These are phyloP conservation scores for Emydura subglobosa DNA, from an alignment of 2,113 vertebrate species.

Conservation along the genomic window DNA sequence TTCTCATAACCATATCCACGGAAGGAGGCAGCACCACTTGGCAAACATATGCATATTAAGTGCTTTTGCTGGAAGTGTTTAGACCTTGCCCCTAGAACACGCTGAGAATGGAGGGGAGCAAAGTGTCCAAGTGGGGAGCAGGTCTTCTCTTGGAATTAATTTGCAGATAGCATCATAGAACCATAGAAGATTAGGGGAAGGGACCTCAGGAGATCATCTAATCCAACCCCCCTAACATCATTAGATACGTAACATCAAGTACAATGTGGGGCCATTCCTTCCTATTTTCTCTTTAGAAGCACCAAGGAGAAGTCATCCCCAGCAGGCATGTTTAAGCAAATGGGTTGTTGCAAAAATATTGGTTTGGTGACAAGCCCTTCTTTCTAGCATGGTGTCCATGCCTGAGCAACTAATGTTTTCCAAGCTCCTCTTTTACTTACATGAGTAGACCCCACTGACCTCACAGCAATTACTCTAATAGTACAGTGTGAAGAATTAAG, in stretches of 20 bases:
- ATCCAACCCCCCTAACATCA: no score
- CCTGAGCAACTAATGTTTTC: not conserved
- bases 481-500: not conserved
- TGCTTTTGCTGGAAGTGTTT: conserved; percentile 9
- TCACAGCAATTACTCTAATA: not conserved
- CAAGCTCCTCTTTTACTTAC: not conserved
- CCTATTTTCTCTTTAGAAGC: not conserved
- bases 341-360: not conserved
- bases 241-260: not conserved
- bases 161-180: not conserved
- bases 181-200: no score
- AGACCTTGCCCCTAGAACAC: conserved; percentile 25
- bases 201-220: no score
- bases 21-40: not conserved
- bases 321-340: not conserved
- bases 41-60: conserved; percentile 35
- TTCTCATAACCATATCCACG: not conserved
- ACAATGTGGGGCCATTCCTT: not conserved
- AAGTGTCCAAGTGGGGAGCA: not conserved
- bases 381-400: not conserved
- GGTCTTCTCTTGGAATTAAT: not conserved
- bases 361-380: not conserved
- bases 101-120: not conserved
- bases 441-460: not conserved
- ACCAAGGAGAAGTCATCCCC: not conserved